These are phyloP conservation scores for Temnopleurus reevesii DNA, from an alignment of 53 echinoderm and acorn worm species.

Conservation along the genomic window DNA sequence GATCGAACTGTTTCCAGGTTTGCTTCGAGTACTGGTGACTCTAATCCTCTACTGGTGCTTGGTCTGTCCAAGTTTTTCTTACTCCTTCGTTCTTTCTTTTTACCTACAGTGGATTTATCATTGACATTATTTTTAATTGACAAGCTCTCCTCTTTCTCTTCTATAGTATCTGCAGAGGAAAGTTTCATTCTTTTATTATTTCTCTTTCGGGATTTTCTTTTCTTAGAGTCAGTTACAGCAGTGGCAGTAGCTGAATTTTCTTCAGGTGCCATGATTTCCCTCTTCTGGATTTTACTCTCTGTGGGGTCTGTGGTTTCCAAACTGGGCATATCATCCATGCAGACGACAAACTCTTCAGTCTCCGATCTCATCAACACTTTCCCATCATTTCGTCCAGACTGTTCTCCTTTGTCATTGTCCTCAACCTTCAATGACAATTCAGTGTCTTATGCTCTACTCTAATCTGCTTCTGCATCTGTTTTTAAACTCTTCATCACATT, in stretches of 20 bases:
- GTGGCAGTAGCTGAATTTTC: neutral
- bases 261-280: neutral
- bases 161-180: neutral
- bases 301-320: neutral
- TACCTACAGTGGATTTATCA: too few relatives aligned
- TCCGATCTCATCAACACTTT: slow-evolving; percentile 39
- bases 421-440: neutral
- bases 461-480: neutral
- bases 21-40: neutral
- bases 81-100: neutral
- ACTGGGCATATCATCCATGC: slow-evolving; percentile 37
- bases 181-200: neutral
- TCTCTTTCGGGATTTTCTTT: neutral
- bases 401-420: neutral
- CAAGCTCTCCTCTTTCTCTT: slow-evolving; percentile 1
- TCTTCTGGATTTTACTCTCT: neutral
- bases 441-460: neutral
- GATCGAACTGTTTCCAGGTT: neutral
- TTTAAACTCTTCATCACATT: neutral
- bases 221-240: neutral
- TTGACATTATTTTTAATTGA: neutral
- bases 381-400: neutral
- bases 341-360: slow-evolving; percentile 57
- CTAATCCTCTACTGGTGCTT: slow-evolving; percentile 30
- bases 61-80: neutral